Percentiles rank a stretch among this genome's conserved stretches.
Evolutionary conservation across 2,797 vertebrate species (phyloP).

Genomic region (Melanotaenia maccullochi): DNA sequence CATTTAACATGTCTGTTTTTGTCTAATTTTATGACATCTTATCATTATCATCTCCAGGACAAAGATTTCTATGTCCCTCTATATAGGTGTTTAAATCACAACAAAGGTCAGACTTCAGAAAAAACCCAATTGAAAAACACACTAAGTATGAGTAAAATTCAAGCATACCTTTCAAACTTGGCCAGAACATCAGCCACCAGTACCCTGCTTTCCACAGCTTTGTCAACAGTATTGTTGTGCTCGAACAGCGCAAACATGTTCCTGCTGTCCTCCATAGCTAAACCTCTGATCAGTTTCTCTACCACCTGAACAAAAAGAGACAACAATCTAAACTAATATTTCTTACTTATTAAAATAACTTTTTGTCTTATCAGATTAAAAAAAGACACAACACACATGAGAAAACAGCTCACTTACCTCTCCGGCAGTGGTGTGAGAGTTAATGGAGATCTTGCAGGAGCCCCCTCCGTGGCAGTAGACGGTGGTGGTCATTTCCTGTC

Average conservation of each 20-base stretch:
- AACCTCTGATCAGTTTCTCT: conserved; percentile 91
- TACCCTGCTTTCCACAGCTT: conserved; percentile 90
- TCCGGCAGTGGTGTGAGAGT: conserved; percentile 93
- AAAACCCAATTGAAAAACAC: neutral
- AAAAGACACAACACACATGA: neutral
- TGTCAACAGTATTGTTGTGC: conserved; percentile 85
- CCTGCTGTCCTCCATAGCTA: conserved; percentile 94
- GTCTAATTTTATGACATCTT: neutral
- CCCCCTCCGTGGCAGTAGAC: conserved; percentile 95
- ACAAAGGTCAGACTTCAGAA: neutral
- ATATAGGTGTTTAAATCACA: neutral
- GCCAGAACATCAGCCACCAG: conserved; percentile 93
- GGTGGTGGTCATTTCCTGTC: conserved; percentile 93
- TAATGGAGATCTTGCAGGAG: conserved; percentile 95
- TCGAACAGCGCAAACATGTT: conserved; percentile 96
- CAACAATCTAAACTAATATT: neutral
- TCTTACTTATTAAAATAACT: neutral
- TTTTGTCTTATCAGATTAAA: neutral
- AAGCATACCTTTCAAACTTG: conserved; percentile 90
- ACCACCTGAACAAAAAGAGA: conserved; percentile 85
- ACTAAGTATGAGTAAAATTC: neutral
- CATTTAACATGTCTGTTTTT: conserved; percentile 22
- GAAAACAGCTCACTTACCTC: conserved; percentile 79
- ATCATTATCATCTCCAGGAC: conserved; percentile 1
- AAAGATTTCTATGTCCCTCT: conserved; percentile 4